A percentile compares a stretch with the other conserved stretches of the same genome.
phyloP scores from a whole-genome alignment of 64 coral and sea anemone genomes.

The Stylophora pistillata region DNA sequence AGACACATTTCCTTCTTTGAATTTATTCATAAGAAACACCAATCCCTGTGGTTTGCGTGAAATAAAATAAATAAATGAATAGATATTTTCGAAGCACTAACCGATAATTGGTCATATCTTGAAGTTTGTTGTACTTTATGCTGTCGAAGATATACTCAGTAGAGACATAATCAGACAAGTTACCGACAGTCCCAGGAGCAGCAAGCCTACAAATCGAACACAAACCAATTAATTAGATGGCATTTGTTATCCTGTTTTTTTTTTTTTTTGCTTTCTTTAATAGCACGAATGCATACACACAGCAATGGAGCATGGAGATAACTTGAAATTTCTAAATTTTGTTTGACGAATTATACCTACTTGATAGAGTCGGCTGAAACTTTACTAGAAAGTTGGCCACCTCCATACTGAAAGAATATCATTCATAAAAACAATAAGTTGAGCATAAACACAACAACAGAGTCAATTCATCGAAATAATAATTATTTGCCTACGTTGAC shows the following conservation, averaged over 20 bases:
- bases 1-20: too few relatives aligned
- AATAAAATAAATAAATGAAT: not conserved
- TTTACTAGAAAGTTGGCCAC: slow-evolving; percentile 28
- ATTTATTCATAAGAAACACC: too few relatives aligned
- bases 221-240: not conserved
- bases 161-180: slow-evolving; percentile 9
- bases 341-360: not conserved
- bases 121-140: slow-evolving; percentile 25
- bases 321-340: too few relatives aligned
- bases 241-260: not conserved
- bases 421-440: not conserved
- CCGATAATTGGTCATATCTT: slow-evolving; percentile 30
- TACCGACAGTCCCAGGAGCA: not conserved
- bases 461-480: not conserved
- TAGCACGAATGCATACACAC: not conserved
- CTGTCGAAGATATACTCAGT: slow-evolving; percentile 36
- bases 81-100: not conserved
- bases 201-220: not conserved
- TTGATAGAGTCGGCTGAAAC: not conserved
- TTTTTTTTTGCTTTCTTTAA: not conserved
- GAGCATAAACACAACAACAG: too few relatives aligned
- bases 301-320: too few relatives aligned
- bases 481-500: not conserved
- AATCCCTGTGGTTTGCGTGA: not conserved
- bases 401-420: not conserved